phyloP scores from a whole-genome alignment of 2,888 invertebrate species.

The Pollenia angustigena region DNA sequence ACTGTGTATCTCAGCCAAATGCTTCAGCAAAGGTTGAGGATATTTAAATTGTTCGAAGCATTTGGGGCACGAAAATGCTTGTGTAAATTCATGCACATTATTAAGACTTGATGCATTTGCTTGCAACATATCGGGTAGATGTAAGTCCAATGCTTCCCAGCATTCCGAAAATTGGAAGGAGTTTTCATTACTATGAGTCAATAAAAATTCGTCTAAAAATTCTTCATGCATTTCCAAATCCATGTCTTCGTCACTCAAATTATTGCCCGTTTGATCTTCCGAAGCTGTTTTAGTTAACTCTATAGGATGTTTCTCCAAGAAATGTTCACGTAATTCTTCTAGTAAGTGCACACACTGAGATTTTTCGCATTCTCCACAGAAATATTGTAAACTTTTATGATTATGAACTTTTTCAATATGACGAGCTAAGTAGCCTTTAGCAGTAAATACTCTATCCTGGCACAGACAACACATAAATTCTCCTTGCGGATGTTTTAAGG shows the following conservation, averaged over 20 bases:
- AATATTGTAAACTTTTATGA: slow-evolving; percentile 67
- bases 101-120: slow-evolving; percentile 1
- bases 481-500: slow-evolving; percentile 60
- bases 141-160: slow-evolving; percentile 76
- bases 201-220: slow-evolving; percentile 77
- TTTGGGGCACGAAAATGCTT: slow-evolving; percentile 75
- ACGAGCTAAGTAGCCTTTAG: slow-evolving; percentile 72
- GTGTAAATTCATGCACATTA: slow-evolving; percentile 18
- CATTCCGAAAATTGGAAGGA: slow-evolving; percentile 77
- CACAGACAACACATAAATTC: slow-evolving; percentile 74
- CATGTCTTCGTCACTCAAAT: slow-evolving; percentile 71
- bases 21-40: slow-evolving; percentile 73
- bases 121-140: slow-evolving; percentile 75
- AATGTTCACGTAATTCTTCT: slow-evolving; percentile 68
- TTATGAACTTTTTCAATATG: slow-evolving; percentile 73
- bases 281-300: slow-evolving; percentile 25
- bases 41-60: slow-evolving; percentile 74
- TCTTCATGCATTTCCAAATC: slow-evolving; percentile 77
- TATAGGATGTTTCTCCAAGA: slow-evolving; percentile 61
- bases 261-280: background rate
- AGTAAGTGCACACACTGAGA: background rate
- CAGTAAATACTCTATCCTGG: slow-evolving; percentile 64
- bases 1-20: slow-evolving; percentile 75
- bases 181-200: slow-evolving; percentile 75
- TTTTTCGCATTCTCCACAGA: slow-evolving; percentile 69